phyloP scores from a whole-genome alignment of 2,888 invertebrate species.

The Synanthedon myopaeformis region DNA sequence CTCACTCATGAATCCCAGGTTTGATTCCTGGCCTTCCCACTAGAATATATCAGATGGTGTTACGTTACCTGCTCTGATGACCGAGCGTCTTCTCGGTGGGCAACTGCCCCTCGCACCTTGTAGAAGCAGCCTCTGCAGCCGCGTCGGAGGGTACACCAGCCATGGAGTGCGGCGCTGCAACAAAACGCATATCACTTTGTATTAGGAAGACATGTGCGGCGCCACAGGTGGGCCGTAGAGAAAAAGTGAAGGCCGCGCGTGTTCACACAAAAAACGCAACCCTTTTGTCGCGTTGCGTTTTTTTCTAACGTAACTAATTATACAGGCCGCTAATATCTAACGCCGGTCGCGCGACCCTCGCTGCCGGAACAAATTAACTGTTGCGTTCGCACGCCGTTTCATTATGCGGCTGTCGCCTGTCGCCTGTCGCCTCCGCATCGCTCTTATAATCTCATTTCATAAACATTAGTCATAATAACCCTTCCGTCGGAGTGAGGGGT shows the following conservation, averaged over 20 bases:
- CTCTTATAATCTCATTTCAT: constrained; percentile 7
- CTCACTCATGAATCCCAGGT: too few relatives aligned
- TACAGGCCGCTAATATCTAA: constrained; percentile 23
- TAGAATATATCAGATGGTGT: background rate
- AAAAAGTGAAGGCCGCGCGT: constrained; percentile 31
- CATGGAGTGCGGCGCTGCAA: constrained; percentile 15
- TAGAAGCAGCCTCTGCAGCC: constrained; percentile 33
- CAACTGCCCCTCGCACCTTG: constrained; percentile 10
- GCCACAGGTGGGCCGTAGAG: constrained; percentile 17
- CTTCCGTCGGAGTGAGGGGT: constrained; percentile 6
- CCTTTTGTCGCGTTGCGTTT: constrained; percentile 31
- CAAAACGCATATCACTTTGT: too few relatives aligned
- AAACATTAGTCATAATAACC: constrained; percentile 6
- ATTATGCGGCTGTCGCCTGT: constrained; percentile 11
- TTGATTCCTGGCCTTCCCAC: background rate
- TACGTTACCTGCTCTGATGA: constrained; percentile 26
- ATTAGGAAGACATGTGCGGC: background rate
- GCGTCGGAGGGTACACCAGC: constrained; percentile 40
- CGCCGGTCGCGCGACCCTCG: constrained; percentile 32
- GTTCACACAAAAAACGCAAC: constrained; percentile 30
- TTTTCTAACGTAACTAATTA: constrained; percentile 20
- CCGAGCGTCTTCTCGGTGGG: constrained; percentile 14
- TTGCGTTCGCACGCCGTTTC: constrained; percentile 31
- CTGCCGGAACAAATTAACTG: constrained; percentile 35
- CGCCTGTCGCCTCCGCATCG: constrained; percentile 1